phyloP scores from a whole-genome alignment of 2,797 vertebrate species.

The Meriones psammophilus region DNA sequence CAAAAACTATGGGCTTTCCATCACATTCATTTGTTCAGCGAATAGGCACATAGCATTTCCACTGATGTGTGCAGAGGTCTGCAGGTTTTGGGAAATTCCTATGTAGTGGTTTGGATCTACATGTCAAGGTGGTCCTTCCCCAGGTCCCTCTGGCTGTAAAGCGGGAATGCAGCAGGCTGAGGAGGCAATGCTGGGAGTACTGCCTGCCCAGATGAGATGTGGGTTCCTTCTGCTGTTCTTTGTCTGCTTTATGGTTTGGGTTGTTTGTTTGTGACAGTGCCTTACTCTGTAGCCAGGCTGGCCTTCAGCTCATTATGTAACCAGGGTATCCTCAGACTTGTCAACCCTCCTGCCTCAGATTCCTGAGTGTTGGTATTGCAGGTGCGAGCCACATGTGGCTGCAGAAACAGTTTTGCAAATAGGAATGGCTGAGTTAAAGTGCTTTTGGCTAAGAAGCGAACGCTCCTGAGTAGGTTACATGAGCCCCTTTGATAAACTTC shows the following conservation, averaged over 20 bases:
- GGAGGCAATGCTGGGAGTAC: not conserved
- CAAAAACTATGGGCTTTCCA: not conserved
- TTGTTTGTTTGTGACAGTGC: not conserved
- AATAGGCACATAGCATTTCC: not conserved
- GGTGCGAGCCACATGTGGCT: not conserved
- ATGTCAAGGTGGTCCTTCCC: not conserved
- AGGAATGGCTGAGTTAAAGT: not conserved
- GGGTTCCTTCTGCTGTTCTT: not conserved
- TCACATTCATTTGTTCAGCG: not conserved
- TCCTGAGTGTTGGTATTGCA: not conserved
- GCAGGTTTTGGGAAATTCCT: not conserved
- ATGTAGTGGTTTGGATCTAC: not conserved
- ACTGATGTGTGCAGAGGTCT: not conserved
- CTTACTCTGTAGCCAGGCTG: not conserved
- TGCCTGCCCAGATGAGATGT: rapidly evolving
- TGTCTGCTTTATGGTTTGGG: not conserved
- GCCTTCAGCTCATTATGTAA: not conserved
- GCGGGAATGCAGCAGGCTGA: not conserved
- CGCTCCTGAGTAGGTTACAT: not conserved
- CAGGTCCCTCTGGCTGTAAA: not conserved
- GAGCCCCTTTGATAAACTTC: not conserved
- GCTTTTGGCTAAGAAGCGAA: not conserved
- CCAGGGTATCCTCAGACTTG: not conserved
- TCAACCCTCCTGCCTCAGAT: not conserved
- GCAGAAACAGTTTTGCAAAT: not conserved